A percentile compares a stretch with the other conserved stretches of the same genome.
Conservation (phyloP, 2,797 vertebrate genomes). For the Pantherophis vulpinus region DNA sequence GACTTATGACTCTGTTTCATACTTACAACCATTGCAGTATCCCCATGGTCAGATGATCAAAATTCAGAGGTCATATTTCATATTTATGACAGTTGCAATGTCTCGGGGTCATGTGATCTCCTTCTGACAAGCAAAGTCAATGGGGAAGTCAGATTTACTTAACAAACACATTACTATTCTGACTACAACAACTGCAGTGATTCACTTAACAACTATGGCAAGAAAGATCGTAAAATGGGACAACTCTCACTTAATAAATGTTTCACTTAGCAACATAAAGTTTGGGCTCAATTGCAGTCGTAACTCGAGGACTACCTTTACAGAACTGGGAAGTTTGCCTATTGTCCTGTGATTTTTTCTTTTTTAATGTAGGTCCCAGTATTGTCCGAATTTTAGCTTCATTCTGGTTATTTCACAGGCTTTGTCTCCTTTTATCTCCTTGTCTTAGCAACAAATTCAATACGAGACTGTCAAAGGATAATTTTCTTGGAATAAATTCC, state of each 20-base stretch:
- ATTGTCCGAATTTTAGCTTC: background rate
- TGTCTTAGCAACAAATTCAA: background rate
- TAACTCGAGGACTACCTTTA: background rate
- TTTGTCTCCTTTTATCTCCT: background rate
- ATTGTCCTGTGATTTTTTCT: background rate
- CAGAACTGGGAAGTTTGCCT: background rate
- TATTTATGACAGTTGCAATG: background rate
- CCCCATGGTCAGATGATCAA: background rate
- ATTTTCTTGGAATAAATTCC: background rate
- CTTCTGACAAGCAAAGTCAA: too few species aligned
- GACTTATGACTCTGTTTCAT: background rate
- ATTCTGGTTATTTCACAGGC: background rate
- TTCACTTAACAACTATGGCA: too few species aligned
- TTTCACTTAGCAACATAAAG: background rate
- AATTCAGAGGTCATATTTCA: background rate
- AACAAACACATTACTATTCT: too few species aligned
- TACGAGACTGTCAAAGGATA: background rate
- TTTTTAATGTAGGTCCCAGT: background rate
- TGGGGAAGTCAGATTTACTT: too few species aligned
- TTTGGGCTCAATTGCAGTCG: background rate
- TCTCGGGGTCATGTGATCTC: too few species aligned
- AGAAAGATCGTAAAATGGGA: too few species aligned
- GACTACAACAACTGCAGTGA: too few species aligned
- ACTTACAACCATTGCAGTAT: background rate
- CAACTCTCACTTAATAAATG: background rate